Conservation (phyloP, 1,140 invertebrate species). For the Brachionus asplanchnoidis region DNA sequence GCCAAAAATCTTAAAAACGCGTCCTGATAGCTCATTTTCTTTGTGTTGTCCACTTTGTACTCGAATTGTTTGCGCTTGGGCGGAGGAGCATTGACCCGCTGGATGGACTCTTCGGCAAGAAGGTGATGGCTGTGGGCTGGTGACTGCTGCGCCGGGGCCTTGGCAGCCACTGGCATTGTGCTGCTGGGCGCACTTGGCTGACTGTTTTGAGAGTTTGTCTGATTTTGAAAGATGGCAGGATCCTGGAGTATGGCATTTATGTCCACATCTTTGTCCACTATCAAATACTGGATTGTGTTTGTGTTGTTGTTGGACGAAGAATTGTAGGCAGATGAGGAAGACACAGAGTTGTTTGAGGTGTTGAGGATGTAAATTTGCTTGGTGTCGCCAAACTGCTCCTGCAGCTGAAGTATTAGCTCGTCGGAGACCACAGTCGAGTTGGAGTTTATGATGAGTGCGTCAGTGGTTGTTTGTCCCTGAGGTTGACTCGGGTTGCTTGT, state of each 20-base stretch:
- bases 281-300: constrained; percentile 32
- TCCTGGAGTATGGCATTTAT: constrained; percentile 39
- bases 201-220: neutral
- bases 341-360: constrained; percentile 25
- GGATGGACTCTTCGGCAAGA: constrained; percentile 38
- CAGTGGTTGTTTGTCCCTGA: neutral
- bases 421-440: constrained; percentile 33
- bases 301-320: neutral
- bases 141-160: neutral
- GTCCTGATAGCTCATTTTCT: constrained; percentile 30
- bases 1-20: constrained; percentile 36
- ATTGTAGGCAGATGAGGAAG: neutral
- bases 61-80: constrained; percentile 39
- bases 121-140: neutral
- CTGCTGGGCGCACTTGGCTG: neutral
- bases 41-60: neutral
- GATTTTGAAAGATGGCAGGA: neutral
- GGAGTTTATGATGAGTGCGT: constrained; percentile 30
- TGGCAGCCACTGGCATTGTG: neutral
- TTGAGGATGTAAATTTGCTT: constrained; percentile 41
- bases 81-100: constrained; percentile 27
- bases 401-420: constrained; percentile 26
- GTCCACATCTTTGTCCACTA: constrained; percentile 38
- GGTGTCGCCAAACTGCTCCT: constrained; percentile 30
- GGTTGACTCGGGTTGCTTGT: neutral